Evolutionary conservation across 2,113 vertebrate species (phyloP).

Genomic region (Diphyllodes magnificus): DNA sequence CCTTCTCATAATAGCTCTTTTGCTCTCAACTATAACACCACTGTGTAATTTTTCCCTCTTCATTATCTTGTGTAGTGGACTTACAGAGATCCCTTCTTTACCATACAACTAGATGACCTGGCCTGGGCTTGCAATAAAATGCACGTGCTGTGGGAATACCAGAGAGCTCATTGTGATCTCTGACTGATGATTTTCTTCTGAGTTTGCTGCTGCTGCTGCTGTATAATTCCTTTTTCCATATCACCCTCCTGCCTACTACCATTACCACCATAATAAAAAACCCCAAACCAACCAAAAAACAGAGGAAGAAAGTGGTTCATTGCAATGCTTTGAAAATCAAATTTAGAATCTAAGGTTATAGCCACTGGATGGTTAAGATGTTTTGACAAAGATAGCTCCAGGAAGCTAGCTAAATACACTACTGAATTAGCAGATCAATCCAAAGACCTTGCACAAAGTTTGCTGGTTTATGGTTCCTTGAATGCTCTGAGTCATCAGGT

Average conservation of each 20-base stretch:
- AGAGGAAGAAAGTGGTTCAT: background rate
- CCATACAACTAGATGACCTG: background rate
- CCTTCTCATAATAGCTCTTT: background rate
- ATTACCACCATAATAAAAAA: background rate
- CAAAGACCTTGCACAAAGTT: background rate
- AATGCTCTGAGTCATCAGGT: background rate
- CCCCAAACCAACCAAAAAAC: background rate
- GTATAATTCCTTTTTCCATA: background rate
- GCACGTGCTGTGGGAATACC: background rate
- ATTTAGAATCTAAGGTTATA: background rate
- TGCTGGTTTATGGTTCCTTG: background rate
- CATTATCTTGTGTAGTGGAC: background rate
- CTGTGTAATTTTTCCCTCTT: background rate
- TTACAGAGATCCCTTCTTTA: background rate
- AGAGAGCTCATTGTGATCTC: background rate
- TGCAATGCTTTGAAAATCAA: background rate
- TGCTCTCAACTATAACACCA: background rate
- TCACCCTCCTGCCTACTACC: background rate
- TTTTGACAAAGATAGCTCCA: background rate
- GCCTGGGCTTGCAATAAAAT: background rate
- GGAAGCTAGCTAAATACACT: background rate
- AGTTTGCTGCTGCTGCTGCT: background rate
- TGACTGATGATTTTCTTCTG: background rate
- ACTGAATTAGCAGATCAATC: background rate
- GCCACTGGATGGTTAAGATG: background rate